Percentiles rank a stretch among this genome's conserved stretches.
Evolutionary conservation across 1,140 invertebrate species (phyloP).

Genomic region (Eulimnadia texana): DNA sequence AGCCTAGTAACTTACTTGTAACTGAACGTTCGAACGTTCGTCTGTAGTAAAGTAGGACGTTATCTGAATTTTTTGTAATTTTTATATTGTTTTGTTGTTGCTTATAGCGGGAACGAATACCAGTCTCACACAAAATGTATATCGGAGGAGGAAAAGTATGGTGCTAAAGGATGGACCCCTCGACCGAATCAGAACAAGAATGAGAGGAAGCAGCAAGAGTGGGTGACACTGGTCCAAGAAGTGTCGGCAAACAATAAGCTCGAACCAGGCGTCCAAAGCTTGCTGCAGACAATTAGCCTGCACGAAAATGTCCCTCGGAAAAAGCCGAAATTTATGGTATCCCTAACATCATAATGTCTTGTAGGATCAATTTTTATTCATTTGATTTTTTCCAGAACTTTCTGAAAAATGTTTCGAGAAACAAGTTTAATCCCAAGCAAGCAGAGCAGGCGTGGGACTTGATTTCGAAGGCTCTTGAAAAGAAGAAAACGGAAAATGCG

Average conservation of each 20-base stretch:
- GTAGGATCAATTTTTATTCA: neutral
- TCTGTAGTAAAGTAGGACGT: no score
- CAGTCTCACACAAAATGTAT: slow-evolving; percentile 76
- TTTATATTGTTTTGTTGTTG: neutral
- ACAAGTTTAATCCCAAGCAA: slow-evolving; percentile 20
- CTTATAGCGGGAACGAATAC: slow-evolving; percentile 57
- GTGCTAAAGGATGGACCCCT: slow-evolving; percentile 60
- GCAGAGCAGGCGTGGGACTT: slow-evolving; percentile 26
- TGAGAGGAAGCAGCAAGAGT: slow-evolving; percentile 73
- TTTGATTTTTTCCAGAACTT: slow-evolving; percentile 29
- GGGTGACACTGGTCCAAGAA: slow-evolving; percentile 65
- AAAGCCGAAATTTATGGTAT: slow-evolving; percentile 63
- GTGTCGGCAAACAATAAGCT: slow-evolving; percentile 43
- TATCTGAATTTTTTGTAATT: no score
- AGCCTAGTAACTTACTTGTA: no score
- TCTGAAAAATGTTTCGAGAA: slow-evolving; percentile 28
- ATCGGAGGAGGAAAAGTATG: slow-evolving; percentile 78
- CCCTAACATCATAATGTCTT: no score
- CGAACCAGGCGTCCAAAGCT: slow-evolving; percentile 37
- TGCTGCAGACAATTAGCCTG: slow-evolving; percentile 54
- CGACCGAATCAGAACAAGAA: slow-evolving; percentile 66
- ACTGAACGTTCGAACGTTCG: no score
- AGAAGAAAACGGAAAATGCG: slow-evolving; percentile 12
- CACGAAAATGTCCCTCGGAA: slow-evolving; percentile 84
- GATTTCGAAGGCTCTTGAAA: slow-evolving; percentile 15